A percentile compares a stretch with the other conserved stretches of the same genome.
Evolutionary conservation across 2,113 vertebrate genomes (phyloP).

Genomic region (Chaetodon auriga): DNA sequence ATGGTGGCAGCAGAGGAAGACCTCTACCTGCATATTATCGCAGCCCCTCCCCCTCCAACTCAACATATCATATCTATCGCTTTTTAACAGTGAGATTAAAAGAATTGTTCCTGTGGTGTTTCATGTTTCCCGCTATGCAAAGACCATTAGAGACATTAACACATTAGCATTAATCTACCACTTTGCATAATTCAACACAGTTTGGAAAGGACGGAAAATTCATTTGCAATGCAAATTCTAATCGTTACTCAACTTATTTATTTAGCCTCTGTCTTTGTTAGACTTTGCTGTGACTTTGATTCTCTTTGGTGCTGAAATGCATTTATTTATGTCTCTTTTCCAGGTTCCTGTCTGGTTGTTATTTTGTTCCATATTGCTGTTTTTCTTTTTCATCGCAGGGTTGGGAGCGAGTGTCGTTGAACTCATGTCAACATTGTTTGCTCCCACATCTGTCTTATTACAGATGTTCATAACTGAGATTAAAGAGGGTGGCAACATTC

Average conservation of each 20-base stretch:
- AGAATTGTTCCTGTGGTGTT: neutral
- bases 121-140: neutral
- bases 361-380: neutral
- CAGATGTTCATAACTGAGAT: conserved; percentile 34
- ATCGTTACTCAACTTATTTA: neutral
- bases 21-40: no score
- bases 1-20: no score
- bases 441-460: conserved; percentile 31
- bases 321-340: neutral
- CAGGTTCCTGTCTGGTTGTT: neutral
- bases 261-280: neutral
- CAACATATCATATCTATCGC: neutral
- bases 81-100: neutral
- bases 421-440: conserved; percentile 14
- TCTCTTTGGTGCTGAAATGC: neutral
- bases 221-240: neutral
- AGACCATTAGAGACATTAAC: neutral
- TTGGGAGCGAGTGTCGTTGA: conserved; percentile 1
- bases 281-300: neutral
- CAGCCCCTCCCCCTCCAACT: no score
- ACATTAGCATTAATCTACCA: neutral
- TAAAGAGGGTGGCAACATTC: conserved; percentile 26
- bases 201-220: neutral
- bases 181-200: neutral
- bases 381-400: conserved; percentile 27